These are phyloP conservation scores for Cryptosula pallasiana DNA, from an alignment of 2,888 invertebrate genomes.

Conservation along the genomic window DNA sequence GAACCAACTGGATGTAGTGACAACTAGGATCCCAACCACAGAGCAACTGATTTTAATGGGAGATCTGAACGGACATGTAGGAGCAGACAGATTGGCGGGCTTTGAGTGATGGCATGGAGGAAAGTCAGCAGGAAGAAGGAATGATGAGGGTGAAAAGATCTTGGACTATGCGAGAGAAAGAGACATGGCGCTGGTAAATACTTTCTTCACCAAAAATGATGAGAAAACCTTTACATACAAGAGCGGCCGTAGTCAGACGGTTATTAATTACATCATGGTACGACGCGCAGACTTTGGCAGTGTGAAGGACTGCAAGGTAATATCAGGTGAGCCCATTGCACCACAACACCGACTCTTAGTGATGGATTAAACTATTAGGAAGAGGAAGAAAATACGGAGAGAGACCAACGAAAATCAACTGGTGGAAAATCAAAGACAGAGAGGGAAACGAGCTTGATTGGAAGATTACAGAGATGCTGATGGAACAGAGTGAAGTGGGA, in stretches of 20 bases:
- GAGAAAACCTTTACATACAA: neutral
- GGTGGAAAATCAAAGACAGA: neutral
- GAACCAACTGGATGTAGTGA: neutral
- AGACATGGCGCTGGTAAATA: neutral
- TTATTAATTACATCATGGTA: slow-evolving; percentile 5
- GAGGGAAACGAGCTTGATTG: neutral
- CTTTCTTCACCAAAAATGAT: no score
- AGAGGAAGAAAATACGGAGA: neutral
- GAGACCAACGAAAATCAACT: slow-evolving; percentile 1
- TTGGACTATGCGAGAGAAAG: neutral
- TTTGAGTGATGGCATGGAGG: slow-evolving; percentile 15
- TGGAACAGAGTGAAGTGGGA: neutral
- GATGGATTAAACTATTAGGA: neutral
- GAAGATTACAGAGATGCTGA: neutral
- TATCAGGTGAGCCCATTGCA: neutral
- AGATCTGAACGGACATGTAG: neutral
- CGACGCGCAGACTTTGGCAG: neutral
- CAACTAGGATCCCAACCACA: neutral
- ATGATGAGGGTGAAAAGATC: neutral
- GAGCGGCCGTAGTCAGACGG: neutral
- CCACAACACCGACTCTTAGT: slow-evolving; percentile 9
- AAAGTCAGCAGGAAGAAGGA: neutral
- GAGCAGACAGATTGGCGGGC: neutral
- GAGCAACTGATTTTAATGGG: neutral
- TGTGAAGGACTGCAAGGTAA: neutral